Evolutionary conservation across 1,140 invertebrate genomes (phyloP), one percentile per base, ranked within the genome.

Genomic region (Trissolcus basalis): DNA sequence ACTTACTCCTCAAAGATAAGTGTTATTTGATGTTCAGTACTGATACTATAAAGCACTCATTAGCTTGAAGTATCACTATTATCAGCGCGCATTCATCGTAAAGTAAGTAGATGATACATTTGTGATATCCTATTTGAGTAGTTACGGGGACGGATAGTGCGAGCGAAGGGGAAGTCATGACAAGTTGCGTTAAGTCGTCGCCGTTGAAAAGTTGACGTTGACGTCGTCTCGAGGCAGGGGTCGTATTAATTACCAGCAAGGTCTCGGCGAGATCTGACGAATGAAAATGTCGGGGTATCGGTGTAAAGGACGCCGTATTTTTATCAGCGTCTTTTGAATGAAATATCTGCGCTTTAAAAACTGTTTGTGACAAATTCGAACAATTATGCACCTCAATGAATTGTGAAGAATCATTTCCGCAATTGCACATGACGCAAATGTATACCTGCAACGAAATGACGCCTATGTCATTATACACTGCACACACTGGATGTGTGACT

Each of bases 41-140:
- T 55, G 65, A 65, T 70, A 70, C 16, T 27, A 55, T 70, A 65
- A 69, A 76, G 72, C 60, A 70, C 60, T 76, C 72, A 76, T 76
- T 76, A 76, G 55, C 36, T 35, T 65, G 55, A 65, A 76, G 72
- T 53, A 70, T 65, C 60, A 49, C 49, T 61, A 69, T 64, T 59
- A 45, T 70, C 48, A 14, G 19, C 9, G 49, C 39, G 43, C 53
- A 47, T 64, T 69, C 72, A 54, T 53, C 51, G 63, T 53, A 63
- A 68, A 58, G 45, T 68, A 69, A 76, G 72, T 76, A 56, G 73
- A 70, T 70, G 54, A 70, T 76, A 77, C 61, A 67, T 67, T 65
- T 63, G 61, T 58, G 45, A 71, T 71, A 71, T 61, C 56, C 45
- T 56, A 48, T 67, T 67, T 63, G 56, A 77, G 67, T 71, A 61